These are phyloP conservation scores for Steatornis caripensis DNA, from an alignment of 2,113 vertebrate genomes.

Conservation along the genomic window DNA sequence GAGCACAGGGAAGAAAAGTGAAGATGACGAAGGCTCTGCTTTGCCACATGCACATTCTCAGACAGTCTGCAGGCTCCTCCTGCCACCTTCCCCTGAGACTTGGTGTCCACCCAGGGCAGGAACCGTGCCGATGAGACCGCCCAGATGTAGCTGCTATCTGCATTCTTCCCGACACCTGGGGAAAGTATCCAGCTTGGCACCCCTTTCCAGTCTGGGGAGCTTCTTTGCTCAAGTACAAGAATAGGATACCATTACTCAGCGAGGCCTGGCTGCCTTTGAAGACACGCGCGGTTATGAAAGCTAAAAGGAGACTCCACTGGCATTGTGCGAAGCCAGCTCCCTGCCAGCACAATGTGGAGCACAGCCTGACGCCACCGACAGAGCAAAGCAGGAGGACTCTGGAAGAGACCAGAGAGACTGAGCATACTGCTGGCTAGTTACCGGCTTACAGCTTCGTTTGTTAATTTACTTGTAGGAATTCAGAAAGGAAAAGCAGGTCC, in stretches of 20 bases:
- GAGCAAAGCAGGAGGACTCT: background rate
- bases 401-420: background rate
- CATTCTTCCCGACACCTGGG: background rate
- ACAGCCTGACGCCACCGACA: background rate
- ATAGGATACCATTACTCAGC: rapidly evolving
- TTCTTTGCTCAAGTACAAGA: background rate
- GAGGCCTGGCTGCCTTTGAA: background rate
- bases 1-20: background rate
- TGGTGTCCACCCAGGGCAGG: rapidly evolving
- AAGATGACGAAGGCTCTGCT: background rate
- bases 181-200: background rate
- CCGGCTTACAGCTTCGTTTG: background rate
- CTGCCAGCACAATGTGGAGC: background rate
- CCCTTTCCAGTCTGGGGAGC: background rate
- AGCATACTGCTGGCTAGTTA: background rate
- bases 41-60: rapidly evolving
- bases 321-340: background rate
- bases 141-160: background rate
- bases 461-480: background rate
- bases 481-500: background rate
- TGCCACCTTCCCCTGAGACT: background rate
- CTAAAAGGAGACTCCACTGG: background rate
- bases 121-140: rapidly evolving
- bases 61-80: background rate
- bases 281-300: background rate